Conservation (phyloP, 2,888 invertebrate genomes). For the Andrena haemorrhoa region DNA sequence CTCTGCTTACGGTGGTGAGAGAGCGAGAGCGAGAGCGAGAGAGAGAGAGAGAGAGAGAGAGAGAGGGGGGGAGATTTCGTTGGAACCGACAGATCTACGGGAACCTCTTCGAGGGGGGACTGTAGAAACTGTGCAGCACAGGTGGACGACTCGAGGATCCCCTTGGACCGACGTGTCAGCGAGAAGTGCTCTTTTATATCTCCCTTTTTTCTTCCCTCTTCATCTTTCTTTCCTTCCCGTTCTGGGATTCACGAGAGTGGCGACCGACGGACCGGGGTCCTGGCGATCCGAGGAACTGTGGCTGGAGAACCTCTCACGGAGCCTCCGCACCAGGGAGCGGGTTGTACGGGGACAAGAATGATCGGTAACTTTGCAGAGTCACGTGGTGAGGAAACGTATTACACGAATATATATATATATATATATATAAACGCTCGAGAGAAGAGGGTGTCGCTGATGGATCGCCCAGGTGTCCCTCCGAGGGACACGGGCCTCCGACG, state of each 20-base stretch:
- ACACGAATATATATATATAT: too few species aligned
- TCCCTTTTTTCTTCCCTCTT: not conserved
- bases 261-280: constrained; percentile 17
- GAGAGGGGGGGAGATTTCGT: not conserved
- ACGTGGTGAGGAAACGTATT: not conserved
- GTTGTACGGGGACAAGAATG: not conserved
- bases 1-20: constrained; percentile 30
- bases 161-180: not conserved
- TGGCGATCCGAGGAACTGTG: not conserved
- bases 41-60: not conserved
- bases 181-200: constrained; percentile 20
- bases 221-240: not conserved
- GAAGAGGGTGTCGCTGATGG: too few species aligned
- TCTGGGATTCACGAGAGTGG: not conserved
- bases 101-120: not conserved
- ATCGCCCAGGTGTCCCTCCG: too few species aligned
- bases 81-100: constrained; percentile 16
- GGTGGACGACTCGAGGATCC: constrained; percentile 15
- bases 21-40: too few species aligned
- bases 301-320: constrained; percentile 2
- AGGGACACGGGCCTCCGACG: too few species aligned
- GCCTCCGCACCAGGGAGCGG: not conserved
- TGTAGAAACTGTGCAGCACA: constrained; percentile 20
- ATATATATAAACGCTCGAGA: too few species aligned
- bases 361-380: not conserved